Evolutionary conservation across 2,797 vertebrate species (phyloP).

Genomic region (Coilia nasus): DNA sequence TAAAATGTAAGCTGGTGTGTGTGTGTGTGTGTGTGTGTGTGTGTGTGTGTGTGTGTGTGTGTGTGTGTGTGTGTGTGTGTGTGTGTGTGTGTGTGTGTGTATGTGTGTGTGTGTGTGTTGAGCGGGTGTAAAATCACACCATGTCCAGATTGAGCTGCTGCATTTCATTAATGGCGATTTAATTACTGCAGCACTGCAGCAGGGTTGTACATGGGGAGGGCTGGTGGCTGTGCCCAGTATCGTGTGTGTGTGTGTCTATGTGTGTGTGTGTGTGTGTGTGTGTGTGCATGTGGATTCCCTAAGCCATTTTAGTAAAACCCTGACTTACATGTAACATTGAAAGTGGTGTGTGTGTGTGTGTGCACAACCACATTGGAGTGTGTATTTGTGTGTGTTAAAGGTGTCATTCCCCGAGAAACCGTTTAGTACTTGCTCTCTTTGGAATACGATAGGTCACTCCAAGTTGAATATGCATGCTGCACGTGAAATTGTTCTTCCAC

Average conservation of each 20-base stretch:
- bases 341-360: background rate
- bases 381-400: too few relatives aligned
- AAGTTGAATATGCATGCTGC: too few relatives aligned
- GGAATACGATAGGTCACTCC: too few relatives aligned
- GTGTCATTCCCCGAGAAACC: too few relatives aligned
- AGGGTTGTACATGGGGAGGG: background rate
- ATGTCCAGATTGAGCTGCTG: background rate
- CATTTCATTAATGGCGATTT: background rate
- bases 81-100: constrained; percentile 1
- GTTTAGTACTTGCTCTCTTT: too few relatives aligned
- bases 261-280: background rate
- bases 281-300: background rate
- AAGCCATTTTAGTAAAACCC: constrained; percentile 21
- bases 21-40: constrained; percentile 10
- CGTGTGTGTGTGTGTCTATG: background rate
- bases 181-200: background rate
- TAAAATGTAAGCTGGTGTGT: background rate
- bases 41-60: background rate
- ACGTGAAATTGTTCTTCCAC: too few relatives aligned
- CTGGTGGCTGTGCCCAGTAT: background rate
- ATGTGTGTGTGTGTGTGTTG: background rate
- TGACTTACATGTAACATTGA: background rate
- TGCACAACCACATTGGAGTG: too few relatives aligned
- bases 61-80: constrained; percentile 9
- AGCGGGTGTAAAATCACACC: constrained; percentile 7